Percentiles rank a stretch among this genome's conserved stretches.
phyloP scores from a whole-genome alignment of 2,113 vertebrate genomes.

The Monopterus albus region DNA sequence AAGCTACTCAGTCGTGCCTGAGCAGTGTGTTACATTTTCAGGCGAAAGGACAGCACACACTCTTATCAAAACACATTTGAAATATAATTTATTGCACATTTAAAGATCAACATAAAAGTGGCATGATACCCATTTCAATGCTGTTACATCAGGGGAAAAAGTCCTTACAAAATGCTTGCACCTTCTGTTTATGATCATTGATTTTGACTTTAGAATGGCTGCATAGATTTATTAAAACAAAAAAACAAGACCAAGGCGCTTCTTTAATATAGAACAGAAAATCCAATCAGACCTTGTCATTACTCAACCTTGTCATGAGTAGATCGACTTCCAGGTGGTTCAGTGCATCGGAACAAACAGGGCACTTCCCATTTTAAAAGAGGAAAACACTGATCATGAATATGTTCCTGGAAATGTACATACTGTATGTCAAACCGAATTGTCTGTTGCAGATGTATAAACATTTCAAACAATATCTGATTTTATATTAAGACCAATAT shows the following conservation, averaged over 20 bases:
- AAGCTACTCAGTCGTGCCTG: not conserved
- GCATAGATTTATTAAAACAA: conserved; percentile 75
- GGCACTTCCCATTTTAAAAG: conserved; percentile 53
- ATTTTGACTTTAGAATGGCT: conserved; percentile 65
- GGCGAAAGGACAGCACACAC: conserved; percentile 50
- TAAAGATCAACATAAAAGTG: conserved; percentile 82
- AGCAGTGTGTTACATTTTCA: not conserved
- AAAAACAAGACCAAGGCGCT: conserved; percentile 23
- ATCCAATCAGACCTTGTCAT: conserved; percentile 56
- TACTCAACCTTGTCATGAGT: conserved; percentile 61
- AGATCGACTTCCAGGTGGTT: conserved; percentile 36
- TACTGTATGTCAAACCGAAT: conserved; percentile 44
- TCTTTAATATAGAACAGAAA: conserved; percentile 61
- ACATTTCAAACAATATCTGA: conserved; percentile 9
- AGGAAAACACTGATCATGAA: conserved; percentile 34
- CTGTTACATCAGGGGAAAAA: conserved; percentile 61
- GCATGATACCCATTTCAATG: conserved; percentile 78
- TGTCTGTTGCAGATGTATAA: conserved; percentile 40
- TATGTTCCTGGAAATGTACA: conserved; percentile 34
- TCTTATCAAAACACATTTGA: conserved; percentile 78
- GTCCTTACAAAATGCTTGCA: conserved; percentile 75
- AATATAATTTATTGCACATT: conserved; percentile 86
- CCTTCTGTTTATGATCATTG: conserved; percentile 48
- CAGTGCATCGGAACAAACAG: conserved; percentile 42
- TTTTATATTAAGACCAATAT: conserved; percentile 23